phyloP scores from a whole-genome alignment of 2,113 vertebrate genomes.

The Henicopernis longicauda region DNA sequence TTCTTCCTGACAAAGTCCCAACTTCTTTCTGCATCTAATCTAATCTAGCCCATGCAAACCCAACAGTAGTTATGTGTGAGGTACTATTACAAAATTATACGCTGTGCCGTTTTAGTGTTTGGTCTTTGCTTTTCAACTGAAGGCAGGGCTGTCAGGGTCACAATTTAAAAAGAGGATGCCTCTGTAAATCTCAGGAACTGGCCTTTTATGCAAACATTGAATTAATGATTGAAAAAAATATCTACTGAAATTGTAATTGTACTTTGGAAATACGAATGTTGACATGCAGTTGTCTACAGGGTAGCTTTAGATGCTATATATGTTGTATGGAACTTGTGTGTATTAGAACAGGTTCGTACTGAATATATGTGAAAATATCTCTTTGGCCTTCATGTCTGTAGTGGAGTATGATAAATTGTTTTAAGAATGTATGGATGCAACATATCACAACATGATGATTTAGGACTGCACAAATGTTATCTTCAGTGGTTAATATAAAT shows the following conservation, averaged over 20 bases:
- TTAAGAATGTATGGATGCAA: background rate
- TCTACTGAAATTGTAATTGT: background rate
- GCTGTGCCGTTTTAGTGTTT: background rate
- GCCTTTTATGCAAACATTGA: background rate
- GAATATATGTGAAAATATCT: background rate
- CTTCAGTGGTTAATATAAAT: background rate
- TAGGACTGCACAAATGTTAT: background rate
- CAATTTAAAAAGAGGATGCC: background rate
- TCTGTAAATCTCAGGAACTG: background rate
- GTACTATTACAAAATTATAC: background rate
- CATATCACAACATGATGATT: background rate
- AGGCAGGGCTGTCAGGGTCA: background rate
- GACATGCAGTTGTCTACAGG: background rate
- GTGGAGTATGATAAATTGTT: background rate
- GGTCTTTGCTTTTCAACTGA: background rate
- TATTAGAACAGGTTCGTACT: background rate
- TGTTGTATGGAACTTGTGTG: fast-evolving
- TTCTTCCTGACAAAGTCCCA: background rate
- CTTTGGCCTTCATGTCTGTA: background rate
- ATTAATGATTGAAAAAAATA: background rate
- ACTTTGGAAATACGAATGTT: background rate
- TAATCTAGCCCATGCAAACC: background rate
- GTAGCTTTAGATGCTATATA: background rate
- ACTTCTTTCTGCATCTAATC: background rate
- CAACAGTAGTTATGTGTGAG: background rate